phyloP scores from a whole-genome alignment of 2,888 invertebrate species.

The Chirona hameri region DNA sequence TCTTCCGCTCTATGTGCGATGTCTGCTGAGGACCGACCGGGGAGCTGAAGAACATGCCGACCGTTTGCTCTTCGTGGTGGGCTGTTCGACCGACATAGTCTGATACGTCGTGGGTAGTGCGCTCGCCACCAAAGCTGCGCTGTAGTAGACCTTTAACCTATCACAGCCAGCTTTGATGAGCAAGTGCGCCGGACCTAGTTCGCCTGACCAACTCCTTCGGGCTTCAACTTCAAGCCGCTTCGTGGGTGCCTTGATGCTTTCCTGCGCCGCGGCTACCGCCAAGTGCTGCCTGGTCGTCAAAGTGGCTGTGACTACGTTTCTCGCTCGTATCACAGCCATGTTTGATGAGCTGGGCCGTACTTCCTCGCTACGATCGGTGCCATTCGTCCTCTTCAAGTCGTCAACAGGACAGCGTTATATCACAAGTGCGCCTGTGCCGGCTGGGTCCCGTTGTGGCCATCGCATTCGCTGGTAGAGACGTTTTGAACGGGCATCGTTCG shows the following conservation, averaged over 20 bases:
- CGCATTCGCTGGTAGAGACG: too few relatives aligned
- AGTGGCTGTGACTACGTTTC: slow-evolving; percentile 24
- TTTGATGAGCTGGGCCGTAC: slow-evolving; percentile 26
- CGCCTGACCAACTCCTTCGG: background rate
- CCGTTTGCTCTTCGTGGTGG: too few relatives aligned
- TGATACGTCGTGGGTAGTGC: background rate
- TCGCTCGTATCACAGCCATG: slow-evolving; percentile 25
- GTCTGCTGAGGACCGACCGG: background rate
- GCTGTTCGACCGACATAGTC: too few relatives aligned
- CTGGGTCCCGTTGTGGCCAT: too few relatives aligned
- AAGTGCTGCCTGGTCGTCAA: slow-evolving; percentile 23
- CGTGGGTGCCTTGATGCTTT: too few relatives aligned
- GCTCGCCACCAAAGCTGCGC: slow-evolving; percentile 2
- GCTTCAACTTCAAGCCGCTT: too few relatives aligned
- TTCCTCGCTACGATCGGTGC: background rate
- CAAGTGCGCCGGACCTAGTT: background rate
- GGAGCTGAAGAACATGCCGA: too few relatives aligned
- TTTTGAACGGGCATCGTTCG: too few relatives aligned
- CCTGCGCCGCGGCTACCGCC: background rate
- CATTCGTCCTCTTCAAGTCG: too few relatives aligned
- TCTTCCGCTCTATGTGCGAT: slow-evolving; percentile 13
- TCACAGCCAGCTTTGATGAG: slow-evolving; percentile 29
- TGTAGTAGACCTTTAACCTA: background rate
- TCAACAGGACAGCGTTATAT: too few relatives aligned
- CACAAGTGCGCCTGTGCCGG: too few relatives aligned